Conservation (phyloP, 1,140 invertebrate genomes). For the Cyrtorhinus lividipennis region DNA sequence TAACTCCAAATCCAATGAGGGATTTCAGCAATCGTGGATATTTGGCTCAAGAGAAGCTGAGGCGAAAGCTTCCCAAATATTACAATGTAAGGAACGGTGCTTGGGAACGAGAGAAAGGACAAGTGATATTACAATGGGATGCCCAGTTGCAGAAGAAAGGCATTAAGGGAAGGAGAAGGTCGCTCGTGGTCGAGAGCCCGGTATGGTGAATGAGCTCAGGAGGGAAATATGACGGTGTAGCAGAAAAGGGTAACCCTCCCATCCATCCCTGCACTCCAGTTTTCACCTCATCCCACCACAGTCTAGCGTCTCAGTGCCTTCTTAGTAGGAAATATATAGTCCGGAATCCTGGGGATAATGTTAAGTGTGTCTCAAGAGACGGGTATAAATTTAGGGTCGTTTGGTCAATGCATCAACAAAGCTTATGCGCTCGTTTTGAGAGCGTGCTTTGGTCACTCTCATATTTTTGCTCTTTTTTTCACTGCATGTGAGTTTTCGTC, state of each 20-base stretch:
- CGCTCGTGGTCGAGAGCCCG: too few relatives aligned
- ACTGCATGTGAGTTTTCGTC: too few relatives aligned
- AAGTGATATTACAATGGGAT: neutral
- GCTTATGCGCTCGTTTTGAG: conserved; percentile 1
- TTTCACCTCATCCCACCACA: neutral
- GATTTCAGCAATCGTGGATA: too few relatives aligned
- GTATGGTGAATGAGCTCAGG: neutral
- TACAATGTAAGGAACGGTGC: too few relatives aligned
- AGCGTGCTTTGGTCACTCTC: neutral
- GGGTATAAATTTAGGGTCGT: conserved; percentile 7
- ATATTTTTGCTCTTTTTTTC: neutral
- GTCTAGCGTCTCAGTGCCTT: neutral
- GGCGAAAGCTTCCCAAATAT: too few relatives aligned
- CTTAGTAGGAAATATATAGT: conserved; percentile 1
- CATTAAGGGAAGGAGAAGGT: conserved; percentile 7
- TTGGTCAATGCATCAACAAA: conserved; percentile 11
- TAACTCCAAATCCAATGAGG: too few relatives aligned
- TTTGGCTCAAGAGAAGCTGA: too few relatives aligned
- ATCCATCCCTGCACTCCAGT: neutral
- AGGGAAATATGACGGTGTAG: neutral
- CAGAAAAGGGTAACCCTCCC: neutral
- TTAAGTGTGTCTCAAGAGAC: conserved; percentile 3
- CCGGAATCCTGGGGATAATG: conserved; percentile 9
- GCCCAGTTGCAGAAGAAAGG: neutral
- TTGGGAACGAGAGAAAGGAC: too few relatives aligned